Evolutionary conservation across 1,140 invertebrate genomes (phyloP).

Genomic region (Triops cancriformis): DNA sequence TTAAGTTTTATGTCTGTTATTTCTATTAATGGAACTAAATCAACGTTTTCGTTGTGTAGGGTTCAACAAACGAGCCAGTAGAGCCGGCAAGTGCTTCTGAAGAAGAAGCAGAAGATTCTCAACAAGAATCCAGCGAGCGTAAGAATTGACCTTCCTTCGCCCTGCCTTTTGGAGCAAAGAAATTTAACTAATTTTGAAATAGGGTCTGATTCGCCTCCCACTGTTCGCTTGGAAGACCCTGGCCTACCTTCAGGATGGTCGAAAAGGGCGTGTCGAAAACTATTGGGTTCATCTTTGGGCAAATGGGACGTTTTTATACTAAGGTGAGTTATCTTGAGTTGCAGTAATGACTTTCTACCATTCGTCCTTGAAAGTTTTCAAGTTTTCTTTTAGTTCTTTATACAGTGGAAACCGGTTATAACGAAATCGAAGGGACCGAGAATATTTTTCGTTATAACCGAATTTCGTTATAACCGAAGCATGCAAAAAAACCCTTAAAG

Average conservation of each 20-base stretch:
- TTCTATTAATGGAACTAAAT: too few relatives aligned
- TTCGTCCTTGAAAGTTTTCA: conserved; percentile 18
- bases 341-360: not conserved
- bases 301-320: conserved; percentile 72
- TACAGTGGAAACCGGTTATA: too few relatives aligned
- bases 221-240: conserved; percentile 18
- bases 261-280: conserved; percentile 62
- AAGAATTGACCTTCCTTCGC: not conserved
- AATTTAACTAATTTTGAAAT: not conserved
- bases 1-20: not conserved
- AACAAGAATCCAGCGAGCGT: not conserved
- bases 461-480: too few relatives aligned
- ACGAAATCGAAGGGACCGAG: too few relatives aligned
- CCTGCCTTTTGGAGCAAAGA: not conserved
- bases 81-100: not conserved
- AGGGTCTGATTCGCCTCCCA: not conserved
- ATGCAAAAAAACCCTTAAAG: too few relatives aligned
- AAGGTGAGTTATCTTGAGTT: conserved; percentile 40
- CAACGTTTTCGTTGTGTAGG: not conserved
- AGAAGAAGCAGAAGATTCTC: conserved; percentile 20
- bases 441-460: too few relatives aligned
- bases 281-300: conserved; percentile 55
- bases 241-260: conserved; percentile 61
- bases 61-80: too few relatives aligned
- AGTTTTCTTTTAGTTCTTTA: too few relatives aligned